Percentiles rank a stretch among this genome's conserved stretches.
phyloP scores from a whole-genome alignment of 2,888 invertebrate species.

The Pammene aurita region DNA sequence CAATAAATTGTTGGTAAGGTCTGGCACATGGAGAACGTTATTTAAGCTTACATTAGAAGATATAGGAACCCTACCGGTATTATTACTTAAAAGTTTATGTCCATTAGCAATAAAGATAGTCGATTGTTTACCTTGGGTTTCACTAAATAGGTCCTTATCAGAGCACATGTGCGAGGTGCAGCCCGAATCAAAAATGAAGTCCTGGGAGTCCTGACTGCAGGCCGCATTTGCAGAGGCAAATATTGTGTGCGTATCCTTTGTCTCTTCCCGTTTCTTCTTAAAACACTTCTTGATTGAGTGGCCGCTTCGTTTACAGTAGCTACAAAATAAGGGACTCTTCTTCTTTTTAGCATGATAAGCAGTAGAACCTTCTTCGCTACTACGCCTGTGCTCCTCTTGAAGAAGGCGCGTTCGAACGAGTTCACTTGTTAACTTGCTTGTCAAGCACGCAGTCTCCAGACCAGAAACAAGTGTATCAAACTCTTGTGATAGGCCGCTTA shows the following conservation, averaged over 20 bases:
- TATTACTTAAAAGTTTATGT: neutral
- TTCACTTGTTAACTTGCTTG: neutral
- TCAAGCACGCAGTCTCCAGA: slow-evolving; percentile 3
- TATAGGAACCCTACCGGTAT: slow-evolving; percentile 14
- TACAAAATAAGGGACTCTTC: neutral
- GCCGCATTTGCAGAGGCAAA: neutral
- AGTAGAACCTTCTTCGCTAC: neutral
- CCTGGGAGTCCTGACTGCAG: neutral
- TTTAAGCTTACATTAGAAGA: neutral
- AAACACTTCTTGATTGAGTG: slow-evolving; percentile 5
- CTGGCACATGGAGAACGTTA: slow-evolving; percentile 11
- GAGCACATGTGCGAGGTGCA: neutral
- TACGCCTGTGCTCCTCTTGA: neutral
- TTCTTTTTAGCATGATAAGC: neutral
- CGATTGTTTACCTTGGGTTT: neutral
- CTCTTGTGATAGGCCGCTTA: neutral
- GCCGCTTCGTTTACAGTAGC: neutral
- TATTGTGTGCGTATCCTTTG: neutral
- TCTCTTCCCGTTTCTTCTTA: neutral
- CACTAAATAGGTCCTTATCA: neutral
- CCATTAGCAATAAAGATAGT: slow-evolving; percentile 11
- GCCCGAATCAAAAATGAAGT: neutral
- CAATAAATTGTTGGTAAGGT: slow-evolving; percentile 11
- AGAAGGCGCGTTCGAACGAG: neutral
- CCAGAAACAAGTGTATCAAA: neutral